Conservation (phyloP, 2,888 invertebrate species). For the Vanessa cardui region DNA sequence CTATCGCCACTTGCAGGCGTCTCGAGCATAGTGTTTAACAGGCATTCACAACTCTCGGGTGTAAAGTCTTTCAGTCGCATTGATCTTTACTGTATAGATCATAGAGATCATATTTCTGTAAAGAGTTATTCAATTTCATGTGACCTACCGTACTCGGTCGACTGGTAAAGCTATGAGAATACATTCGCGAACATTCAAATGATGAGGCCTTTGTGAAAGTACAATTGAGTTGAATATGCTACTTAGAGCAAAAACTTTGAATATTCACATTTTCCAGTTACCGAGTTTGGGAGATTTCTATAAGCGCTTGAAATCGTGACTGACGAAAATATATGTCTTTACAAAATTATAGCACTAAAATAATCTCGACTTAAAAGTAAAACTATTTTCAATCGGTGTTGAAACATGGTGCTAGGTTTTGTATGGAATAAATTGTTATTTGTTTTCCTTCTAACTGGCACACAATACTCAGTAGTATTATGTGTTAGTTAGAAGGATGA, state of each 20-base stretch:
- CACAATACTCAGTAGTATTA: no score
- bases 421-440: no score
- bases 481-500: no score
- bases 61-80: conserved; percentile 4
- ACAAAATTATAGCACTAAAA: neutral
- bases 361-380: neutral
- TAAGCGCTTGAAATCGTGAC: neutral
- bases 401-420: no score
- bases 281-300: conserved; percentile 11
- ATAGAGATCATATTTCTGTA: conserved; percentile 24
- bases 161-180: conserved; percentile 28
- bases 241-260: conserved; percentile 33
- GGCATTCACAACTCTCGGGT: conserved; percentile 20
- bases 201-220: conserved; percentile 44
- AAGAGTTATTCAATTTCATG: neutral
- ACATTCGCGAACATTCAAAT: conserved; percentile 41
- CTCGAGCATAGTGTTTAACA: conserved; percentile 55
- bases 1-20: conserved; percentile 74
- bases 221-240: conserved; percentile 40
- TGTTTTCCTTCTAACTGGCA: no score
- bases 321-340: neutral
- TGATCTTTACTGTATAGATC: conserved; percentile 2
- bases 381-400: no score
- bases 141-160: conserved; percentile 18
- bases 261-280: conserved; percentile 26